These are phyloP conservation scores for Clarias macrocephalus DNA, from an alignment of 2,113 vertebrate species.

Conservation along the genomic window DNA sequence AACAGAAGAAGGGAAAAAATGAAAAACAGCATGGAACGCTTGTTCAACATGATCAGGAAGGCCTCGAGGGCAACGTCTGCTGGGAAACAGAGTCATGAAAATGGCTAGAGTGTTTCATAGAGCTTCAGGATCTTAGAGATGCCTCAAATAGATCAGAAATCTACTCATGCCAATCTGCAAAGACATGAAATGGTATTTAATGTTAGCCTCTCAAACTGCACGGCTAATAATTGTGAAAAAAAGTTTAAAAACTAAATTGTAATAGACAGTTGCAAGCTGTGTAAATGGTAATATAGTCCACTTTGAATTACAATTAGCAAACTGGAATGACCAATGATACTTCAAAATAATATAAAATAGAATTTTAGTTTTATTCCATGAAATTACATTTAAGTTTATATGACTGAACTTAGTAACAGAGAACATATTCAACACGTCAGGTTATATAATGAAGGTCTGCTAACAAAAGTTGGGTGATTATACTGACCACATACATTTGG, in stretches of 20 bases:
- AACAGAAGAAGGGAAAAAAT: slow-evolving; percentile 44
- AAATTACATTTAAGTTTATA: not conserved
- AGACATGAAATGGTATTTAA: not conserved
- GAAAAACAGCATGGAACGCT: slow-evolving; percentile 38
- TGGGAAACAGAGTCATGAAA: slow-evolving; percentile 4
- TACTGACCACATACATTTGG: not conserved
- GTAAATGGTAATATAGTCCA: not conserved
- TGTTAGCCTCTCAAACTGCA: not conserved
- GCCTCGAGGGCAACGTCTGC: slow-evolving; percentile 25
- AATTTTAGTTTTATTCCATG: not conserved
- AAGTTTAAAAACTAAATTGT: not conserved
- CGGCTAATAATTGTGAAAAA: not conserved
- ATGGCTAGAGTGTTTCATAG: not conserved
- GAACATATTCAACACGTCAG: not conserved
- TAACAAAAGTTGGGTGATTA: not conserved
- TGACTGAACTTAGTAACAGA: not conserved
- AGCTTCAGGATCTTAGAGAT: not conserved
- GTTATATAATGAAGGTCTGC: not conserved
- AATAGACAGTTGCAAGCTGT: not conserved
- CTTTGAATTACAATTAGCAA: not conserved
- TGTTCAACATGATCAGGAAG: slow-evolving; percentile 40
- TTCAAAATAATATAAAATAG: not conserved
- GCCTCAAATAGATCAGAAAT: not conserved
- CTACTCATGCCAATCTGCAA: not conserved
- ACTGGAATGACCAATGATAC: not conserved